Percentiles rank a stretch among this genome's conserved stretches.
These are phyloP conservation scores for Periophthalmus modestus DNA, from an alignment of 2,113 vertebrate genomes.

Conservation along the genomic window DNA sequence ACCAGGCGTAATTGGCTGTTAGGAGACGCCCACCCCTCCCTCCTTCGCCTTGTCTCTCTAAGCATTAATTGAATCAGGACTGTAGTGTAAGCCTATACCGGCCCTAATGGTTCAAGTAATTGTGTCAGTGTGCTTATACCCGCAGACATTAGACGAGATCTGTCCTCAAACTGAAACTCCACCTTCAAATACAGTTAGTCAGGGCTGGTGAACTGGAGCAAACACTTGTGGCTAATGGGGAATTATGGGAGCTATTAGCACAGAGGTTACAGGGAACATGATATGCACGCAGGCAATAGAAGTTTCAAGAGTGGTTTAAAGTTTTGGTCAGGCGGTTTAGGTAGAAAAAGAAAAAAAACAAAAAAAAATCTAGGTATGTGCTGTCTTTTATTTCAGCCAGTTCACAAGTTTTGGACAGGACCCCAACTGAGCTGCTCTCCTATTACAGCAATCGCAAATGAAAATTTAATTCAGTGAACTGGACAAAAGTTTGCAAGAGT, in stretches of 20 bases:
- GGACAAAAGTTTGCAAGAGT: too few relatives aligned
- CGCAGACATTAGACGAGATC: conserved; percentile 51
- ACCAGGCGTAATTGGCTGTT: conserved; percentile 66
- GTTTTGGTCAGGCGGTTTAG: conserved; percentile 26
- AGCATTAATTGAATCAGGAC: conserved; percentile 69
- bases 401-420: background rate
- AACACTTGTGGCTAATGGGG: conserved; percentile 66
- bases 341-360: conserved; percentile 15
- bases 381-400: background rate
- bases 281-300: conserved; percentile 17
- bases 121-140: conserved; percentile 50
- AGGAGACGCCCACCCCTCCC: conserved; percentile 38
- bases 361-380: conserved; percentile 2
- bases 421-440: background rate
- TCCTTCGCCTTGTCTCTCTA: conserved; percentile 39
- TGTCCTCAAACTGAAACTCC: conserved; percentile 57
- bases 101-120: conserved; percentile 67
- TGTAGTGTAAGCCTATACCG: conserved; percentile 58
- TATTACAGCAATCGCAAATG: background rate
- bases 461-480: too few relatives aligned
- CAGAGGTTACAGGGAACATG: conserved; percentile 48
- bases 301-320: conserved; percentile 20
- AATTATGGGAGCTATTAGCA: conserved; percentile 57
- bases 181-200: conserved; percentile 59
- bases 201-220: conserved; percentile 53